A percentile compares a stretch with the other conserved stretches of the same genome.
Evolutionary conservation across 2,888 invertebrate species (phyloP).

Genomic region (Drosophila rubida): DNA sequence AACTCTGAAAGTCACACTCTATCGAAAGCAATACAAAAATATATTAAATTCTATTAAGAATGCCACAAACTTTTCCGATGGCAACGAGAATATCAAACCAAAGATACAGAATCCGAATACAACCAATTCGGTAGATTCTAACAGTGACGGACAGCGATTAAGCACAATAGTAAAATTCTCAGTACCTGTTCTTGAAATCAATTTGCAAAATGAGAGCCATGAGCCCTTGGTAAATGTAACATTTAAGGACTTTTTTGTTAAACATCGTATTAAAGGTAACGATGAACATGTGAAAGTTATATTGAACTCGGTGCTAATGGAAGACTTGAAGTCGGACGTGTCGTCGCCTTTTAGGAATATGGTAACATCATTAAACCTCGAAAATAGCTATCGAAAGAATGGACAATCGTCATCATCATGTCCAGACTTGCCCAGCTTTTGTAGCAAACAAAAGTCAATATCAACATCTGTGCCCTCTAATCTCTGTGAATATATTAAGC

Average conservation of each 20-base stretch:
- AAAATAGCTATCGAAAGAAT: slow-evolving; percentile 55
- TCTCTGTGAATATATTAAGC: slow-evolving; percentile 86
- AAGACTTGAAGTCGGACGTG: slow-evolving; percentile 92
- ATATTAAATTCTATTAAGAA: slow-evolving; percentile 89
- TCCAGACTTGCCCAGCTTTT: slow-evolving; percentile 68
- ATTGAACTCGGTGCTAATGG: slow-evolving; percentile 94
- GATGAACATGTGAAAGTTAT: slow-evolving; percentile 92
- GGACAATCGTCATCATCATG: slow-evolving; percentile 73
- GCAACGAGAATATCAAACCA: slow-evolving; percentile 23
- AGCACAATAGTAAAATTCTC: slow-evolving; percentile 88
- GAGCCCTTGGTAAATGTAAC: slow-evolving; percentile 93
- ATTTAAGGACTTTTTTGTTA: slow-evolving; percentile 92
- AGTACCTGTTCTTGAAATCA: slow-evolving; percentile 90
- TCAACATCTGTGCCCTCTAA: slow-evolving; percentile 87
- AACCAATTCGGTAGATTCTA: slow-evolving; percentile 9
- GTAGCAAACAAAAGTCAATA: slow-evolving; percentile 64
- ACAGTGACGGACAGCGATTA: slow-evolving; percentile 40
- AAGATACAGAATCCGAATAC: slow-evolving; percentile 33
- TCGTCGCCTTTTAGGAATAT: slow-evolving; percentile 93
- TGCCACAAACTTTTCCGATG: slow-evolving; percentile 70
- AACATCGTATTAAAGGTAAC: slow-evolving; percentile 89
- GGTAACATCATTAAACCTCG: slow-evolving; percentile 87
- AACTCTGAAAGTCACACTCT: slow-evolving; percentile 93
- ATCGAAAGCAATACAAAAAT: slow-evolving; percentile 95
- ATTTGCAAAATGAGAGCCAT: slow-evolving; percentile 90